Percentiles rank a stretch among this genome's conserved stretches.
Conservation (phyloP, 2,113 vertebrate species). For the Motacilla alba region DNA sequence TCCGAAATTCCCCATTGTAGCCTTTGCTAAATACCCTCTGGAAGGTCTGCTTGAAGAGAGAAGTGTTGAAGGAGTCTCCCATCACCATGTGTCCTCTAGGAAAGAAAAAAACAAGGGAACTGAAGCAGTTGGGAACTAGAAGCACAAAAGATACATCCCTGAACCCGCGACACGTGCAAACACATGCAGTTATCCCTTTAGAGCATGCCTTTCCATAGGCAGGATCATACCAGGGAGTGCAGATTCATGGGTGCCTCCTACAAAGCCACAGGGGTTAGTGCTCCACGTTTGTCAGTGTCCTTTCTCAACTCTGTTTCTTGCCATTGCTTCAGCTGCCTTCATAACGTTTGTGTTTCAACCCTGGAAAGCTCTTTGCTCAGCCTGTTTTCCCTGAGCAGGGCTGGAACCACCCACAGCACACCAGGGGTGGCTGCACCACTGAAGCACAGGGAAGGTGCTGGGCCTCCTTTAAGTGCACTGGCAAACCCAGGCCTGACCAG, state of each 20-base stretch:
- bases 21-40: conserved; percentile 94
- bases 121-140: not conserved
- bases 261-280: not conserved
- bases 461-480: too few species aligned
- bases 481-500: not conserved
- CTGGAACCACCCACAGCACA: not conserved
- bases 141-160: not conserved
- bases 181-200: not conserved
- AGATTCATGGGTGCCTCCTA: not conserved
- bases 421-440: not conserved
- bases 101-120: not conserved
- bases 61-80: conserved; percentile 98
- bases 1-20: conserved; percentile 88
- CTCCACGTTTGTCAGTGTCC: not conserved
- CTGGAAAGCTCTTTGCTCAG: not conserved
- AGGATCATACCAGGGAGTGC: not conserved
- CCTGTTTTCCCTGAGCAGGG: not conserved
- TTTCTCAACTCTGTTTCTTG: not conserved
- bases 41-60: conserved; percentile 98
- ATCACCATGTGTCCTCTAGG: conserved; percentile 93
- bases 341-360: not conserved
- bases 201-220: not conserved
- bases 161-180: not conserved
- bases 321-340: not conserved
- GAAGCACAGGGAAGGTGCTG: not conserved